Percentiles rank a stretch among this genome's conserved stretches.
phyloP scores from a whole-genome alignment of 2,888 invertebrate species.

The Acrobasis suavella region DNA sequence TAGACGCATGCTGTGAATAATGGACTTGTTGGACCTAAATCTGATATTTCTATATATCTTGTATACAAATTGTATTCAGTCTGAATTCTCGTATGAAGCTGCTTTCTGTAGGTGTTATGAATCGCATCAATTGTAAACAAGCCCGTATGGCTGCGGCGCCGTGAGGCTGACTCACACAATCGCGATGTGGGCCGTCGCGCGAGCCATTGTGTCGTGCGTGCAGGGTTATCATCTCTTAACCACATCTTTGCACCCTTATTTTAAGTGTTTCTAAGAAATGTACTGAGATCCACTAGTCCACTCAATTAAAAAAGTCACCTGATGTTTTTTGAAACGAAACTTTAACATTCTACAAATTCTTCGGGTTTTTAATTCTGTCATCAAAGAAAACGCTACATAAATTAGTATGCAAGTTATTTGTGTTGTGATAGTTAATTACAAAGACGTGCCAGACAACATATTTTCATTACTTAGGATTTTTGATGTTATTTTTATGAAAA shows the following conservation, averaged over 20 bases:
- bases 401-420: no score
- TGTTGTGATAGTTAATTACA: no score
- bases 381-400: no score
- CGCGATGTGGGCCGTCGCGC: constrained; percentile 69
- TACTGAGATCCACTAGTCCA: not conserved
- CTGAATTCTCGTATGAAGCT: constrained; percentile 35
- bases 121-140: constrained; percentile 73
- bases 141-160: constrained; percentile 61
- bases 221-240: constrained; percentile 26
- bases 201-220: constrained; percentile 47
- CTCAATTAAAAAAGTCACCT: no score
- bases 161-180: constrained; percentile 70
- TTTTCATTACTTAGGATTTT: not conserved
- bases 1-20: constrained; percentile 7
- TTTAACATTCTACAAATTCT: no score
- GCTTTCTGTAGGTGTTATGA: constrained; percentile 62
- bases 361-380: no score
- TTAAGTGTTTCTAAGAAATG: not conserved
- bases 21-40: constrained; percentile 2
- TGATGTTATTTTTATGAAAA: not conserved
- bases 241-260: not conserved
- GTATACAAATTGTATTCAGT: constrained; percentile 18
- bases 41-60: not conserved
- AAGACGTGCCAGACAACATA: no score
- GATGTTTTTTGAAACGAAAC: no score